These are phyloP conservation scores for Drosophila paramelanica DNA, from an alignment of 2,888 invertebrate species.

Conservation along the genomic window DNA sequence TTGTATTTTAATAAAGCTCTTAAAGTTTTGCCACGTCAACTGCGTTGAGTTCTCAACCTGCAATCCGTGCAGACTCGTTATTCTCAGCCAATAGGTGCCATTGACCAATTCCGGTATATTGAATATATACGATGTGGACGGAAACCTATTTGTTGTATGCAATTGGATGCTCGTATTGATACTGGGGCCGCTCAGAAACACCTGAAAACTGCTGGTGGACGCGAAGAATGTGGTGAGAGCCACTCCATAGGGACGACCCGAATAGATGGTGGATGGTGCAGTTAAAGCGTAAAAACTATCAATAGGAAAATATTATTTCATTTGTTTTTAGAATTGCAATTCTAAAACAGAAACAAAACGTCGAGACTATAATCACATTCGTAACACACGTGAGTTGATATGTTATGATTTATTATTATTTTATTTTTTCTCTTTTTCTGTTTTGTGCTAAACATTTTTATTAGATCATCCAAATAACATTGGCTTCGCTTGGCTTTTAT, in stretches of 20 bases:
- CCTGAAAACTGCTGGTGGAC: constrained; percentile 19
- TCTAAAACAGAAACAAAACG: neutral
- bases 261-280: constrained; percentile 27
- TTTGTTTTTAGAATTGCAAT: no score
- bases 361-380: neutral
- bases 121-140: constrained; percentile 21
- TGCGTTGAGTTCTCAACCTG: neutral
- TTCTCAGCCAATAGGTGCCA: constrained; percentile 24
- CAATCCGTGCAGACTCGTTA: constrained; percentile 20
- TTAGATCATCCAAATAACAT: no score
- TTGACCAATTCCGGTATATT: constrained; percentile 18
- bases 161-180: constrained; percentile 8
- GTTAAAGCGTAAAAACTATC: constrained; percentile 23
- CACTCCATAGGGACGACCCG: constrained; percentile 30
- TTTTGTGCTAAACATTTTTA: neutral
- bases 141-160: constrained; percentile 9
- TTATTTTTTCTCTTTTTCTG: neutral
- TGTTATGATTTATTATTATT: neutral
- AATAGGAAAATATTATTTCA: neutral
- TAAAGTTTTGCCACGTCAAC: constrained; percentile 15
- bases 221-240: constrained; percentile 16
- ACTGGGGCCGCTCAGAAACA: constrained; percentile 22
- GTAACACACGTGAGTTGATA: neutral
- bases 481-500: no score
- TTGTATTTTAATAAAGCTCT: constrained; percentile 34